Evolutionary conservation across 2,797 vertebrate genomes (phyloP), one percentile per base, ranked within the genome.

Genomic region (Megalops cyprinoides): DNA sequence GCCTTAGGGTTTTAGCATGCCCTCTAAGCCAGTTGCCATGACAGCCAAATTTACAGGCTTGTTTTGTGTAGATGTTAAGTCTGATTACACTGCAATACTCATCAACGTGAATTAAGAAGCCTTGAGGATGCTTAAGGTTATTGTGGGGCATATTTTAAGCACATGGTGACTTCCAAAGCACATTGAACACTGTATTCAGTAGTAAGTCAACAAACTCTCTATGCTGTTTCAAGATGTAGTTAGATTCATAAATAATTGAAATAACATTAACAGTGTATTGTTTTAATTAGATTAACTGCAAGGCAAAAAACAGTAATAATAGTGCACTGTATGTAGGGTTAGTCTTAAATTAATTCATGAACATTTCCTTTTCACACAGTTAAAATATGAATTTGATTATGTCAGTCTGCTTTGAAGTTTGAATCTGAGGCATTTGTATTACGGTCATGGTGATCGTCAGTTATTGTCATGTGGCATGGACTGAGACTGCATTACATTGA

Each of bases 41-140:
- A 23, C 31, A 9, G 15, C 7, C 6, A n/a, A 42, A 37, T 8
- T 73, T 58, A 37, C 58, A 23, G 39, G 62, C 2, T 20, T 74
- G 58, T 78, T 82, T 44, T 78, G 74, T 80, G 73, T 77, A 51
- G 42, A 42, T 49, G 23, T 46, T 58, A 28, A 2, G 48, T 65
- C 18, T 76, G 65, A 53, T 78, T 78, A 51, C 53, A 0, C 34
- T 69, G 39, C 42, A 51, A 18, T 18, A 65, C 71, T 28, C 31
- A 25, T 9, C 65, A 60, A 37, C 60, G 3, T 1, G 1, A 31
- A 34, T 69, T 15, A 10, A 28, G 28, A 48, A 20, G 34, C 7
- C 53, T 23, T 46, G 9, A 37, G 46, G 74, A 20, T 4, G 14
- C n/a, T n/a, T n/a, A n/a, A n/a, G n/a, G n/a, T n/a, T n/a, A n/a